Evolutionary conservation across 1,140 invertebrate genomes (phyloP), one percentile per base, ranked within the genome.

Genomic region (Orchesella cincta): DNA sequence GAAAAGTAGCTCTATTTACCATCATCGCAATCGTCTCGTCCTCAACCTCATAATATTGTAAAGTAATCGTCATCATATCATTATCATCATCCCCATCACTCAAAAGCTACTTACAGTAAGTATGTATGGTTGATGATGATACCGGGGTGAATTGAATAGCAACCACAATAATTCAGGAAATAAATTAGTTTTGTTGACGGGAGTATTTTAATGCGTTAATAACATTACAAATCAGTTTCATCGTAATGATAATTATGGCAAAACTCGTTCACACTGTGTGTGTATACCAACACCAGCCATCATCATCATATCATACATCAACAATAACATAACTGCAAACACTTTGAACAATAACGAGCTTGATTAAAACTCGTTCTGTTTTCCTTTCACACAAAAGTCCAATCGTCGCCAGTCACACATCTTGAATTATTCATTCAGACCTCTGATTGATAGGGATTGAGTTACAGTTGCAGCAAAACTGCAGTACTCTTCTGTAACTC

Each of bases 151-250:
- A n/a, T n/a, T n/a, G n/a, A n/a, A n/a, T n/a, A n/a, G n/a, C n/a
- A n/a, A n/a, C n/a, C n/a, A n/a, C 39, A 46, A 12, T 12, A 46
- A 46, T 12, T 46, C 8, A 46, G 52, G 52, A 57, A 57, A 57
- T 57, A 57, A 57, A 57, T 57, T 57, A 57, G 52, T n/a, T 18
- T 57, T 57, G 52, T 57, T 57, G 52, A 57, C 23, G 52, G 52
- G 52, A 57, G 52, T 26, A 57, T 67, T 67, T 29, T 14, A 67
- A 31, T 67, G 31, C 62, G 23, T 31, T 33, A 31, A 29, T 67
- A 33, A 67, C 14, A 33, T 23, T 67, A 14, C 62, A 67, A 33
- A 31, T 29, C 26, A 67, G 23, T 31, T 67, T 31, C 2, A 3
- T 62, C 23, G 3, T 29, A n/a, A 67, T 67, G 62, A 33, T 67